Percentiles rank a stretch among this genome's conserved stretches.
Evolutionary conservation across 2,888 invertebrate species (phyloP).

Genomic region (Andrena camellia): DNA sequence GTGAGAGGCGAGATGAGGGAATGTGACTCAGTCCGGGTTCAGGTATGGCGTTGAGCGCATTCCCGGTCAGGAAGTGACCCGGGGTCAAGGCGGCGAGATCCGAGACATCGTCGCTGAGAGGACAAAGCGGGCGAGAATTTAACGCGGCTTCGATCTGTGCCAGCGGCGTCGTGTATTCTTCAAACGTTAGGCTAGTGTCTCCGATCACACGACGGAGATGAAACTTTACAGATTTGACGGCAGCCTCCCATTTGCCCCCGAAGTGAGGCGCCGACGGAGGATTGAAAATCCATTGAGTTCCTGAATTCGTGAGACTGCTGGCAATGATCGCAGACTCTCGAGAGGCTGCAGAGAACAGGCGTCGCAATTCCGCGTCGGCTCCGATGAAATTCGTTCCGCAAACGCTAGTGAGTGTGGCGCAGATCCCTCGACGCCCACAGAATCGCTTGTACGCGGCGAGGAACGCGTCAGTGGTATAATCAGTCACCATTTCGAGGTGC

Average conservation of each 20-base stretch:
- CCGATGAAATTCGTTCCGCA: constrained; percentile 51
- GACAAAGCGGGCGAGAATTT: not conserved
- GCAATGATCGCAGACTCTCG: not conserved
- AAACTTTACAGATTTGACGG: not conserved
- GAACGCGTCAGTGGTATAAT: constrained; percentile 39
- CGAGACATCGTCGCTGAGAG: not conserved
- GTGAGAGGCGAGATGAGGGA: not conserved
- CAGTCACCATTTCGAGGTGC: constrained; percentile 23
- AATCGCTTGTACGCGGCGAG: constrained; percentile 47
- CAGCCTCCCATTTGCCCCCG: not conserved
- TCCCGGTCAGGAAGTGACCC: not conserved
- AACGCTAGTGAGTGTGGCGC: constrained; percentile 15
- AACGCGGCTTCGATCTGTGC: not conserved
- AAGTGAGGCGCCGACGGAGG: not conserved
- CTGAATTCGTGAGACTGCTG: not conserved
- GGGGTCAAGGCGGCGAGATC: not conserved
- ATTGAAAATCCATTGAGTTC: not conserved
- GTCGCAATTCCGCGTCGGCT: not conserved
- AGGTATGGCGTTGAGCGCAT: not conserved
- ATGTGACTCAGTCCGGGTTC: not conserved
- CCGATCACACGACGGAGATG: not conserved
- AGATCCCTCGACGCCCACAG: constrained; percentile 39
- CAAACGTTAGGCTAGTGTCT: not conserved
- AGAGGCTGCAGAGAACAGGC: not conserved
- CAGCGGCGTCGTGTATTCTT: not conserved